Base-by-base conservation (phyloP, 2,888 invertebrate genomes). In the Dryobota labecula region DNA sequence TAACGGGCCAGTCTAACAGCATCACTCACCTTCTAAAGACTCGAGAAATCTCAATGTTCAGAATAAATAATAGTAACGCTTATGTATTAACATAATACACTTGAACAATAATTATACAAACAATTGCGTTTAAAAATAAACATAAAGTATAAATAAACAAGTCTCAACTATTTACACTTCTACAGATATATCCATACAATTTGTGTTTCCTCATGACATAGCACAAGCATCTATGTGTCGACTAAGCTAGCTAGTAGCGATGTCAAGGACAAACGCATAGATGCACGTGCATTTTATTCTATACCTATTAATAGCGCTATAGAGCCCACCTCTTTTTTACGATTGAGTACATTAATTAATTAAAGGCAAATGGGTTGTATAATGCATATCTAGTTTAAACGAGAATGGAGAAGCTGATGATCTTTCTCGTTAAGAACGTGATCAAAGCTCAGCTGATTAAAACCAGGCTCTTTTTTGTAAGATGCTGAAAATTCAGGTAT, bases 181-280 rank as follows among this genome's bases (percentile, higher is more conserved):
- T 41, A 47, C n/a, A 49, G 13, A 43, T 47, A 67, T 69, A 60
- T 60, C 18, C 43, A 57, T 72, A 56, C 49, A 53, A 54, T 68
- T 54, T 33, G 3, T 63, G 41, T 71, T 83, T 76, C 81, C 78
- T 78, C 64, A 63, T 80, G 58, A 66, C 33, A 20, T 20, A 15
- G 36, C 56, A 57, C 53, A n/a, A 51, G 24, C 38, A 9, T 38
- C 18, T 65, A 65, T 53, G 57, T 65, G 70, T 58, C 53, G 62
- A 56, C 38, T 45, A 57, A 49, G 63, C 60, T 61, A 63, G 2
- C 41, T 66, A 11, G 20, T 38, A 74, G 65, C 53, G 30, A 67
- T 80, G 69, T 76, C 83, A 83, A 83, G 83, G 82, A 62, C 70
- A 63, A 57, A 67, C 38, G 20, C 49, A 67, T 38, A 45, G 11